Evolutionary conservation across 92 coral and sea anemone species (phyloP), one percentile per base, ranked within the genome.

Genomic region (Epizoanthus rinbou): DNA sequence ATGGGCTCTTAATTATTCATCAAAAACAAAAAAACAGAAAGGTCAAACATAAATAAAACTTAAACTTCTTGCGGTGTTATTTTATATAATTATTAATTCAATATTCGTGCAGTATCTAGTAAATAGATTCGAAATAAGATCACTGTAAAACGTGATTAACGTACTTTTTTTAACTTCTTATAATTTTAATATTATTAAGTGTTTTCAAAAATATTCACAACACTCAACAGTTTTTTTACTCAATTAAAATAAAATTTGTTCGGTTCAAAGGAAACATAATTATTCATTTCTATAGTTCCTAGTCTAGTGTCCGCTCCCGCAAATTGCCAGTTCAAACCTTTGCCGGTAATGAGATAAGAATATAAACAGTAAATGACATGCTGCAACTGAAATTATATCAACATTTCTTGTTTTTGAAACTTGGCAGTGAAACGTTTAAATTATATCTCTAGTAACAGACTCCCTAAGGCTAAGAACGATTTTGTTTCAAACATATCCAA

Each of bases 1-100:
- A 19, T 33, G 43, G 72, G 16, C 33, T 28, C 11, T 31, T 66
- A 66, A 66, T 66, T 28, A 66, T 66, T 66, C 35, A 66, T 66
- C 2, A 15, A 18, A 66, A 28, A 66, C 72, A 66, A 16, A 66
- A 66, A 33, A 31, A 37, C 47, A 66, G 21, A 66, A 3, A 31
- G 72, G 15, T n/a, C 17, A 28, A 66, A 66, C 21, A 66, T 7
- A 28, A 28, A 66, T 11, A 47, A 47, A 47, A 47, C 54, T 47
- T 47, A 66, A 28, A 66, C 39, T 66, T 66, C 19, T 16, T 9
- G 47, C 18, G 15, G 35, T 13, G 19, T 28, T 28, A 47, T 47
- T 66, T 66, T 66, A 66, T 14, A 66, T 17, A 64, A 16, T 64
- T 64, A 64, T 19, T 24, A 24, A 64, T 64, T 64, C 72, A 31